These are phyloP conservation scores for Musca vetustissima DNA, from an alignment of 1,140 invertebrate genomes.

Conservation along the genomic window DNA sequence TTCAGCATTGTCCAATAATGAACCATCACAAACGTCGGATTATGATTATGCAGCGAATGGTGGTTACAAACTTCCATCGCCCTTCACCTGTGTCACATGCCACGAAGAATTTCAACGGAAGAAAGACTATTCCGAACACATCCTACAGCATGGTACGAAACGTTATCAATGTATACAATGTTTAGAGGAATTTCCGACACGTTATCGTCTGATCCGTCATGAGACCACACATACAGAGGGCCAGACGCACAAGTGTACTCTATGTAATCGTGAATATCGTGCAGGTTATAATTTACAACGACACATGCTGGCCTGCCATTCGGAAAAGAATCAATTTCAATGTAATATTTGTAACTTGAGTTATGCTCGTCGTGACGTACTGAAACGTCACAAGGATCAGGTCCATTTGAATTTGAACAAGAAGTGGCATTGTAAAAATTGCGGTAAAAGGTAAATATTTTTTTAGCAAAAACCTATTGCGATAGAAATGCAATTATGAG, in stretches of 20 bases:
- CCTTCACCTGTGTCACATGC: slow-evolving; percentile 1
- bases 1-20: too few relatives aligned
- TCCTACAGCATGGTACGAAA: slow-evolving; percentile 12
- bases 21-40: too few relatives aligned
- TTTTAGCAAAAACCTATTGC: too few relatives aligned
- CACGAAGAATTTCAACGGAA: not conserved
- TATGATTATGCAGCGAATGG: not conserved
- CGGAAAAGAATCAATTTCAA: not conserved
- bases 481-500: too few relatives aligned
- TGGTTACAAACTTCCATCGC: not conserved
- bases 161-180: slow-evolving; percentile 19
- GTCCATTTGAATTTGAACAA: too few relatives aligned
- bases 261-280: slow-evolving; percentile 13
- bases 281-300: slow-evolving; percentile 8
- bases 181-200: slow-evolving; percentile 2
- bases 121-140: slow-evolving; percentile 4
- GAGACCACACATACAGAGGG: not conserved
- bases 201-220: not conserved
- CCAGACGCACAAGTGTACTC: not conserved
- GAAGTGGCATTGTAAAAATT: slow-evolving; percentile 3
- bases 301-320: slow-evolving; percentile 3
- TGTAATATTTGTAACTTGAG: slow-evolving; percentile 10
- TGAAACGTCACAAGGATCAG: slow-evolving; percentile 4
- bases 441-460: not conserved
- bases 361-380: slow-evolving; percentile 10